Evolutionary conservation across 2,113 vertebrate species (phyloP).

Genomic region (human (Homo sapiens)): DNA sequence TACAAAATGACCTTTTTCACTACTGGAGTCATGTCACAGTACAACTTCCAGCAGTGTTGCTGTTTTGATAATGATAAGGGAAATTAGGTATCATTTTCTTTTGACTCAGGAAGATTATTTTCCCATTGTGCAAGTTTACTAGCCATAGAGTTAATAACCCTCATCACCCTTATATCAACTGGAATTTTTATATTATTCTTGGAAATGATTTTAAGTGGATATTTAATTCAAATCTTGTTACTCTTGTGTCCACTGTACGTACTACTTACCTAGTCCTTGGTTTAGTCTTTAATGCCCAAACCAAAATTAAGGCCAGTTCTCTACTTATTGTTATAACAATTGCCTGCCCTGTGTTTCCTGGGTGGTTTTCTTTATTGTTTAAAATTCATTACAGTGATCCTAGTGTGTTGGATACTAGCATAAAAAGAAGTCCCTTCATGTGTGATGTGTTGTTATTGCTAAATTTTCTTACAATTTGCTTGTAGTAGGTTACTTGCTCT

Average conservation of each 20-base stretch:
- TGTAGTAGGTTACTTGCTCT: neutral
- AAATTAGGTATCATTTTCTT: conserved; percentile 1
- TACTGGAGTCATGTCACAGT: neutral
- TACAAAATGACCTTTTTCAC: neutral
- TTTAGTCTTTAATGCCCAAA: neutral
- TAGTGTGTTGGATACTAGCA: neutral
- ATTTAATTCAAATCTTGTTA: conserved; percentile 38
- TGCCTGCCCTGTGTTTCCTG: neutral
- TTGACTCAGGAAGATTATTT: conserved; percentile 19
- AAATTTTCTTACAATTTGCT: neutral
- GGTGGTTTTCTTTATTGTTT: neutral
- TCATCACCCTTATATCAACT: neutral
- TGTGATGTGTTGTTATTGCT: neutral
- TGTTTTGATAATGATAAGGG: neutral
- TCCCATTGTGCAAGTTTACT: neutral
- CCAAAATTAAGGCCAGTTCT: neutral
- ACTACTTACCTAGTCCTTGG: neutral
- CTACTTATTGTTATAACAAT: neutral
- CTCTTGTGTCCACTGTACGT: neutral
- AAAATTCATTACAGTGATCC: neutral
- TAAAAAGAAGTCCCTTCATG: neutral
- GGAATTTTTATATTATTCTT: conserved; percentile 1
- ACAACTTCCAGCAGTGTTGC: neutral
- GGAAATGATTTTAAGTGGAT: neutral
- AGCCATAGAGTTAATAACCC: neutral